These are phyloP conservation scores for Cremastinae sp. DNA, from an alignment of 2,888 invertebrate species.

Conservation along the genomic window DNA sequence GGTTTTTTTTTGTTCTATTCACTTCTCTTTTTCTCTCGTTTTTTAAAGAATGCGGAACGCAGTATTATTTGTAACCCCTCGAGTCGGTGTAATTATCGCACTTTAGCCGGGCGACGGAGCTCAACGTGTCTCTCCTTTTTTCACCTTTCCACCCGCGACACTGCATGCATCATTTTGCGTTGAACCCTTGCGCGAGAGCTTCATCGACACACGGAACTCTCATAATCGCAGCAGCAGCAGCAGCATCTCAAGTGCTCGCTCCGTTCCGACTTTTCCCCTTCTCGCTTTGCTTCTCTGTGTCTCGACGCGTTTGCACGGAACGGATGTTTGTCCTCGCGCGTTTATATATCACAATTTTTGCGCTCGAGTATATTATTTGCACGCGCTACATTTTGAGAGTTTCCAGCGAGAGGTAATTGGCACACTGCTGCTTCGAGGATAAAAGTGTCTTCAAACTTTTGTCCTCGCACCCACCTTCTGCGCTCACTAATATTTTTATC, in stretches of 20 bases:
- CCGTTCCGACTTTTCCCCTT: constrained; percentile 30
- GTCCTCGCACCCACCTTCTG: too few relatives aligned
- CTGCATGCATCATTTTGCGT: background rate
- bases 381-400: constrained; percentile 22
- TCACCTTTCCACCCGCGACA: background rate
- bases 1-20: too few relatives aligned
- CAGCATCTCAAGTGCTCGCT: constrained; percentile 40
- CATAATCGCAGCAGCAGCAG: background rate
- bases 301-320: constrained; percentile 36
- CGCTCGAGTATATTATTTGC: constrained; percentile 55
- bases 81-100: too few relatives aligned
- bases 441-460: too few relatives aligned
- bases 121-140: constrained; percentile 12
- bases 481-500: too few relatives aligned
- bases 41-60: too few relatives aligned
- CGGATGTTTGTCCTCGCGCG: constrained; percentile 58
- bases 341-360: constrained; percentile 66
- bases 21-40: too few relatives aligned
- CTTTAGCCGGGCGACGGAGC: background rate
- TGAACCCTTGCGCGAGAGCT: too few relatives aligned
- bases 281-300: constrained; percentile 50
- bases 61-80: too few relatives aligned
- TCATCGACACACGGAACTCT: background rate
- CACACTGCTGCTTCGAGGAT: too few relatives aligned
- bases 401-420: too few relatives aligned